A percentile compares a stretch with the other conserved stretches of the same genome.
Evolutionary conservation across 2,113 vertebrate species (phyloP).

Genomic region (Capra hircus): DNA sequence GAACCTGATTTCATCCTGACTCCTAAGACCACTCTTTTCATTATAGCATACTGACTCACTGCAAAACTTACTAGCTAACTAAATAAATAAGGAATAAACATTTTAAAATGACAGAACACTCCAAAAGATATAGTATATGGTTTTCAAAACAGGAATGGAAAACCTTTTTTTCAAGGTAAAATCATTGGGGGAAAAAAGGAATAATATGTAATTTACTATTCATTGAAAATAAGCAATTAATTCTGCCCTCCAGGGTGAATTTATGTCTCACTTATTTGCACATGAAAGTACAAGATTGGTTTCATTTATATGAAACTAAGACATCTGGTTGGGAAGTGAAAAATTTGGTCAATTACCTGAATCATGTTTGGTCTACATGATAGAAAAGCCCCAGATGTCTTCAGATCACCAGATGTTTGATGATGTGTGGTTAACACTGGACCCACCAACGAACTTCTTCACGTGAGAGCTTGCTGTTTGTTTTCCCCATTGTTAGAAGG

Average conservation of each 20-base stretch:
- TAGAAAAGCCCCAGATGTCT: slow-evolving; percentile 60
- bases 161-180: slow-evolving; percentile 27
- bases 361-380: slow-evolving; percentile 65
- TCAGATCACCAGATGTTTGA: slow-evolving; percentile 59
- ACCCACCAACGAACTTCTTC: not conserved
- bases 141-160: slow-evolving; percentile 29
- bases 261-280: slow-evolving; percentile 54
- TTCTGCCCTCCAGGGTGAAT: slow-evolving; percentile 47
- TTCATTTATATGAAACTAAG: slow-evolving; percentile 48
- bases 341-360: slow-evolving; percentile 65
- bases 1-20: not conserved
- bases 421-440: not conserved
- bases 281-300: slow-evolving; percentile 54
- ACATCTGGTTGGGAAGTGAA: slow-evolving; percentile 71
- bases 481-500: not conserved
- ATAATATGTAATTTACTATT: slow-evolving; percentile 42
- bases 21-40: not conserved
- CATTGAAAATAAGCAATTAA: slow-evolving; percentile 47
- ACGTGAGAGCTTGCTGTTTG: not conserved
- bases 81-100: not conserved
- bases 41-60: not conserved
- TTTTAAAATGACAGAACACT: not conserved
- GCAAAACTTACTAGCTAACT: not conserved
- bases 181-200: not conserved
- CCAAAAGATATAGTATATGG: not conserved